Evolutionary conservation across 2,888 invertebrate species (phyloP), one percentile per base, ranked within the genome.

Genomic region (Scelioninae gen. 1): DNA sequence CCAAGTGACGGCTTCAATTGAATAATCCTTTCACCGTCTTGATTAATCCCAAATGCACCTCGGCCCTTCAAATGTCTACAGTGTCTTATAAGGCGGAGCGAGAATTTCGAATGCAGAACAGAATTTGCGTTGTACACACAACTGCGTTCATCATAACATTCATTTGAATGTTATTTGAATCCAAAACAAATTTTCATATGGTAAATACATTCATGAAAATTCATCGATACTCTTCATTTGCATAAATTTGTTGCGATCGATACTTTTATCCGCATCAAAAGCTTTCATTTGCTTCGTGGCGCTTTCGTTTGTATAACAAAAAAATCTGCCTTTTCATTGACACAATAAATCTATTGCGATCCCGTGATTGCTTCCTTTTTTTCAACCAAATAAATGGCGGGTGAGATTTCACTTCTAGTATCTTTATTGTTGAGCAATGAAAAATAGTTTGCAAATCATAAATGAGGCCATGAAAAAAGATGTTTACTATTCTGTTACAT

Each of bases 161-260:
- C 76, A 76, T 76, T 66, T 76, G 51, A 49, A 58, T 66, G 66
- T 60, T 66, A 60, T 76, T 76, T 53, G 76, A 76, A 40, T 76
- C 51, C 58, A 31, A 65, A 65, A 78, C 71, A 71, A 71, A 69
- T 63, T 69, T 77, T 77, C 49, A 69, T 63, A 77, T 63, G 76
- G 60, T 69, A 56, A 77, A 69, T 15, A 49, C 10, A 38, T 75
- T 75, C 75, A 65, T 68, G 76, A 77, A 77, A 77, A 77, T 77
- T 43, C 68, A 77, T 60, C 75, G 56, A 56, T 40, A 32, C 11
- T n/a, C 23, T 23, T 10, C 9, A 68, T 77, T 68, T 58, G 66
- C 76, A 66, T 75, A 51, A 68, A 77, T 60, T 68, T 60, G 76
- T 62, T 15, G 8, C 62, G 55, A 68, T 76, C 76, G 32, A 76